Evolutionary conservation across 2,113 vertebrate genomes (phyloP).

Genomic region (Eclectus roratus): DNA sequence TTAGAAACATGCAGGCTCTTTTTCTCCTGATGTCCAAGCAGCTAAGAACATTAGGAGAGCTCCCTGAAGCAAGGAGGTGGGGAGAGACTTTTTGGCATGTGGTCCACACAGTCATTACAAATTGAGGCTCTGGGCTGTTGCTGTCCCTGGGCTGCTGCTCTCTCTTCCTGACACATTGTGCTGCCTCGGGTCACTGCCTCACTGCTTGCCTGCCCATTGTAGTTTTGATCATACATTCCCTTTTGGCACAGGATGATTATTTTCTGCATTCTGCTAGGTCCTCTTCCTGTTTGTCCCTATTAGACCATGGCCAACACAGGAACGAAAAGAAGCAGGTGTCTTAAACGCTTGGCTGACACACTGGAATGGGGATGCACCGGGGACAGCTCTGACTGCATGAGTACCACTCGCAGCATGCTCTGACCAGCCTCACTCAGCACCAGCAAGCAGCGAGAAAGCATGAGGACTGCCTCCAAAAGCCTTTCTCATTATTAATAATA

Average conservation of each 20-base stretch:
- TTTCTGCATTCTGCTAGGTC: constrained; percentile 57
- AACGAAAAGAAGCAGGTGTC: constrained; percentile 60
- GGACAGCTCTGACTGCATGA: constrained; percentile 44
- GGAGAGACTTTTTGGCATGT: constrained; percentile 60
- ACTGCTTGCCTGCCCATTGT: constrained; percentile 57
- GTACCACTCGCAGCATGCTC: background rate
- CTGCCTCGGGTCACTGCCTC: constrained; percentile 72
- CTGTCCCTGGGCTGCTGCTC: constrained; percentile 68
- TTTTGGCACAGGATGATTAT: constrained; percentile 65
- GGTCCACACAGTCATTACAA: constrained; percentile 51
- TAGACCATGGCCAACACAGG: constrained; percentile 46
- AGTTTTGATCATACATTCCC: constrained; percentile 60
- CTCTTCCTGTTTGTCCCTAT: constrained; percentile 50
- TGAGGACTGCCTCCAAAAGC: background rate
- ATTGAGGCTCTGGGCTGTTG: constrained; percentile 64
- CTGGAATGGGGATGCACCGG: background rate
- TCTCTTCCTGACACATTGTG: constrained; percentile 59
- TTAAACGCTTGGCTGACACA: constrained; percentile 45
- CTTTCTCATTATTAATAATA: background rate
- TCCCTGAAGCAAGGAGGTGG: constrained; percentile 62
- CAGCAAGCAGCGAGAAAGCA: background rate
- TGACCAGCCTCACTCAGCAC: background rate
- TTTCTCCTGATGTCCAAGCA: constrained; percentile 63
- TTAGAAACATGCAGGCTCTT: constrained; percentile 35
- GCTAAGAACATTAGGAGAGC: constrained; percentile 58